Evolutionary conservation across 2,797 vertebrate genomes (phyloP).

Genomic region (Danio jaintianensis): DNA sequence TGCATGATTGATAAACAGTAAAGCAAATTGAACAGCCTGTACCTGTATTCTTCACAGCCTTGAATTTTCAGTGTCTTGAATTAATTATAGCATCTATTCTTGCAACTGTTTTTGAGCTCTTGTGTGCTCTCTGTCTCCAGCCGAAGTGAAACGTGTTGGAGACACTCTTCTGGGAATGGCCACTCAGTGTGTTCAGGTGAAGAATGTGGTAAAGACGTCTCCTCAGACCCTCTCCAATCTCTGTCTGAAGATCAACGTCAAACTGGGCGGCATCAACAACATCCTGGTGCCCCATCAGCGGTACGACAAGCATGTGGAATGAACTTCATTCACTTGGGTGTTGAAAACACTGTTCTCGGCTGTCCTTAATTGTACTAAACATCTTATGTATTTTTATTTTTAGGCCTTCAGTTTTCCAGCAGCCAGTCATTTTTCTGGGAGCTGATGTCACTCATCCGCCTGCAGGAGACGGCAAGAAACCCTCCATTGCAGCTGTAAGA

Average conservation of each 20-base stretch:
- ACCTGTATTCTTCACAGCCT: background rate
- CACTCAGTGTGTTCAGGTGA: constrained; percentile 97
- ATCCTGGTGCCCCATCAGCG: constrained; percentile 97
- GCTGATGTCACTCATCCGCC: constrained; percentile 98
- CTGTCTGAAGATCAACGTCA: constrained; percentile 99
- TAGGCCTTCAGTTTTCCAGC: constrained; percentile 92
- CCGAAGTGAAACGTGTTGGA: constrained; percentile 96
- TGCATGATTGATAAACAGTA: background rate
- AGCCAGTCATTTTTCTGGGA: constrained; percentile 98
- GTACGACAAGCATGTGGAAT: constrained; percentile 71
- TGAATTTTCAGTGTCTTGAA: background rate
- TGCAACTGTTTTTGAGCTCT: no score
- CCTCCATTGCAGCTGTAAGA: constrained; percentile 96
- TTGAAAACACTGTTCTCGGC: background rate
- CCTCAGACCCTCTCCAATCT: constrained; percentile 98
- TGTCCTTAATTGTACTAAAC: background rate
- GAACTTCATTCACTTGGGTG: no score
- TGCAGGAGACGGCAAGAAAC: constrained; percentile 97
- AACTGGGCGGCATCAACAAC: constrained; percentile 98
- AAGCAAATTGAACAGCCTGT: background rate
- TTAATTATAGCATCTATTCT: constrained; percentile 19
- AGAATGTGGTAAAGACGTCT: constrained; percentile 97
- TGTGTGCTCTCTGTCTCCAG: constrained; percentile 68
- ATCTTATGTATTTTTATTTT: background rate
- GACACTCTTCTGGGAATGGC: constrained; percentile 98